Percentiles rank a stretch among this genome's conserved stretches.
Evolutionary conservation across 2,797 vertebrate genomes (phyloP).

Genomic region (Phalloptychus januarius): DNA sequence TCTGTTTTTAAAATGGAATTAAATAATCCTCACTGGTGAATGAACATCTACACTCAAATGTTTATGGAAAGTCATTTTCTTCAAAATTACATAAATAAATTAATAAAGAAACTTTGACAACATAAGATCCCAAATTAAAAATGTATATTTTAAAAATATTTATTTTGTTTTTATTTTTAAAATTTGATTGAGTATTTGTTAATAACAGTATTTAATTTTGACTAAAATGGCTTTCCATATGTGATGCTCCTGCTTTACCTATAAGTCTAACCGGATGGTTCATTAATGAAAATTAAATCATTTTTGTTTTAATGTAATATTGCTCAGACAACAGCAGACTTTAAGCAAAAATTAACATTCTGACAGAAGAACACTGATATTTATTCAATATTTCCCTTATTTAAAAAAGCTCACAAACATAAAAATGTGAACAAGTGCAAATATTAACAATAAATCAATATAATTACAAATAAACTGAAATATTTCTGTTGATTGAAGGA

Average conservation of each 20-base stretch:
- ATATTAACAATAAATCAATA: not conserved
- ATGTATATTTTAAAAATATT: no score
- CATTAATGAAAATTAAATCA: not conserved
- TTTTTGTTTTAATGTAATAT: not conserved
- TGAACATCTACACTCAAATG: not conserved
- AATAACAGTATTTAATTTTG: not conserved
- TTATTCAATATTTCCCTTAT: not conserved
- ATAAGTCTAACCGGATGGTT: not conserved
- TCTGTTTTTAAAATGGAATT: not conserved
- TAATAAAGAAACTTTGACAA: not conserved
- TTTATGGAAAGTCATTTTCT: not conserved
- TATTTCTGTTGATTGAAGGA: not conserved
- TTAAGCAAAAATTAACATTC: not conserved
- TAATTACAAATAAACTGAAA: not conserved
- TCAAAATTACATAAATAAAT: not conserved
- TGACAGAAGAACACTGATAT: not conserved
- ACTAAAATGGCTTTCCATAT: not conserved
- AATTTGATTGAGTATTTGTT: not conserved
- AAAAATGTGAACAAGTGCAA: constrained; percentile 11
- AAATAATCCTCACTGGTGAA: not conserved
- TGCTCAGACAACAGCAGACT: not conserved
- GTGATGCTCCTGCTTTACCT: not conserved
- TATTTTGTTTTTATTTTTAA: no score
- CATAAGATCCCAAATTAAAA: no score
- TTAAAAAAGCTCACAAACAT: not conserved